A percentile compares a stretch with the other conserved stretches of the same genome.
Conservation (phyloP, 2,113 vertebrate species). For the Melanerpes formicivorus region DNA sequence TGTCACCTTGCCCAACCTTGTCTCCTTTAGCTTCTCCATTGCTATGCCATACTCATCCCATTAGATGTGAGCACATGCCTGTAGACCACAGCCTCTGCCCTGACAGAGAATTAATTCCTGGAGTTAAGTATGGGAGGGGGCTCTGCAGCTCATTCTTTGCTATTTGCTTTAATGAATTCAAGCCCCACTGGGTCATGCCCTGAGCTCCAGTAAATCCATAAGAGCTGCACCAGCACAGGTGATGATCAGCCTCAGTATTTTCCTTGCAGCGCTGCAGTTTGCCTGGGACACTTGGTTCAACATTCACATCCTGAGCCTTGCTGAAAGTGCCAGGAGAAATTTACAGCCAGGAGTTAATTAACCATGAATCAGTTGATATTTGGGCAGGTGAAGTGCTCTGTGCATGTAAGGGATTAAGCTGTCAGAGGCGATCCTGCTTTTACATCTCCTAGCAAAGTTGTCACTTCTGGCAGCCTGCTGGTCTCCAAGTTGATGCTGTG, state of each 20-base stretch:
- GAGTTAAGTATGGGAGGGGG: neutral
- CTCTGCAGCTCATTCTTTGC: slow-evolving; percentile 36
- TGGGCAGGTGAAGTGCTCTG: slow-evolving; percentile 58
- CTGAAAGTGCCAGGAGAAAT: slow-evolving; percentile 51
- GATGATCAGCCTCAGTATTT: slow-evolving; percentile 55
- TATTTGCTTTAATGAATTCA: slow-evolving; percentile 46
- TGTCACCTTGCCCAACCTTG: neutral
- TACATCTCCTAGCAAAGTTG: slow-evolving; percentile 47
- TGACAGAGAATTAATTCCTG: neutral
- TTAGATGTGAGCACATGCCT: neutral
- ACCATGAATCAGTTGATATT: slow-evolving; percentile 65
- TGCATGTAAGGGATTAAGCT: slow-evolving; percentile 61
- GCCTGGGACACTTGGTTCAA: slow-evolving; percentile 44
- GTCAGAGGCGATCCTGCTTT: slow-evolving; percentile 36
- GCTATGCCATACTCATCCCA: neutral
- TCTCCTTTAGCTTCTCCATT: neutral
- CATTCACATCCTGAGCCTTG: slow-evolving; percentile 30
- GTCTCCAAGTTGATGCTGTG: neutral
- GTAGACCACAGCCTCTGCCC: neutral
- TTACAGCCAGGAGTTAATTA: slow-evolving; percentile 62
- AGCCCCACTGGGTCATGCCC: neutral
- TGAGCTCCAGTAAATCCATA: neutral
- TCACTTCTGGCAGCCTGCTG: slow-evolving; percentile 46
- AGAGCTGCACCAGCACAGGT: neutral
- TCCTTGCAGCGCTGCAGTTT: slow-evolving; percentile 37